Evolutionary conservation across 2,888 invertebrate species (phyloP), one percentile per base, ranked within the genome.

Genomic region (Caenorhabditis becei): DNA sequence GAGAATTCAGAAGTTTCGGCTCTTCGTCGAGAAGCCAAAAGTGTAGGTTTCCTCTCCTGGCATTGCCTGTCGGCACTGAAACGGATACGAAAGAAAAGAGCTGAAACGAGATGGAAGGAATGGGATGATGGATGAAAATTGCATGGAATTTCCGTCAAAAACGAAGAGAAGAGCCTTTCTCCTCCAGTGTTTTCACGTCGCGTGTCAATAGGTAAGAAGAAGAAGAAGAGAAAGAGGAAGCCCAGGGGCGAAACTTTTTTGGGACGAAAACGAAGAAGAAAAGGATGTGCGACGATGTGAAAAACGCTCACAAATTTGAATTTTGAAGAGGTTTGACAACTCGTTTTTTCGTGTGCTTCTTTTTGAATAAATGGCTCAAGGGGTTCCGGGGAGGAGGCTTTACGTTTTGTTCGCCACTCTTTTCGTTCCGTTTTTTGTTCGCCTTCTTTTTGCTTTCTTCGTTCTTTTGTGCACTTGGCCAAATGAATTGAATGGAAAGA

Each of bases 271-370:
- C 14, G 32, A 58, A 66, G 53, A 65, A 74, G 66, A 74, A 74
- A 74, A 59, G 74, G 74, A 74, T 74, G 74, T 74, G 74, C 74
- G 74, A 53, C 65, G 74, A 74, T 59, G 74, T 74, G 74, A 66
- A 72, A 72, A 72, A 54, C 44, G 63, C 10, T 20, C n/a, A 41
- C 54, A 72, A 74, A 74, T 74, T 74, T 74, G 74, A 74, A 74
- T 74, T 74, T 74, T 65, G 65, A 74, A 74, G 74, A 66, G 66
- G 74, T 66, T 66, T 74, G 62, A 69, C 69, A 69, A 69, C 58
- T 69, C 59, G 58, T 69, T 67, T 69, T 41, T 41, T 5, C 14
- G 41, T 14, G 5, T 16, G 41, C 41, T 41, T 14, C 54, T 16
- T 53, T 54, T 61, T 71, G 70, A 70, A 70, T 69, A 69, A 69